phyloP scores from a whole-genome alignment of 2,888 invertebrate species.

The Meiosimyza platycephala region DNA sequence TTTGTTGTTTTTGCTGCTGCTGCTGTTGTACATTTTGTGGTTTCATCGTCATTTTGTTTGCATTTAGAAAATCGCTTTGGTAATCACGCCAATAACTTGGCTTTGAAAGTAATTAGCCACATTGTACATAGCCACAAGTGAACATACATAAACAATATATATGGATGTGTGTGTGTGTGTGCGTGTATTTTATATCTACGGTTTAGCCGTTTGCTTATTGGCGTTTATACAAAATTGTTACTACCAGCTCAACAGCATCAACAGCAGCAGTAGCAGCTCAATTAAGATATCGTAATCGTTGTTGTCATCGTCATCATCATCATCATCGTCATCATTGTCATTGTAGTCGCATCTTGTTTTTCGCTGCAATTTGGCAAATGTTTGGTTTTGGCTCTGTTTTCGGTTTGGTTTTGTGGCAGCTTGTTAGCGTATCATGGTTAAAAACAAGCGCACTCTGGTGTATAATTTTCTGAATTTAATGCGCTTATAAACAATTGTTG shows the following conservation, averaged over 20 bases:
- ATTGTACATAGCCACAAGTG: not conserved
- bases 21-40: not conserved
- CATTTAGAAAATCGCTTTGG: slow-evolving; percentile 13
- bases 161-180: not conserved
- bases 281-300: slow-evolving; percentile 14
- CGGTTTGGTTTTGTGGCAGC: no score
- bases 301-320: no score
- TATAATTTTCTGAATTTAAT: no score
- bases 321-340: no score
- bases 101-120: slow-evolving; percentile 28
- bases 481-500: no score
- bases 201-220: not conserved
- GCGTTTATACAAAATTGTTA: not conserved
- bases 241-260: not conserved
- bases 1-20: not conserved
- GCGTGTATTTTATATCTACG: not conserved
- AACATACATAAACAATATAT: not conserved
- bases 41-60: slow-evolving; percentile 20
- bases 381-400: not conserved
- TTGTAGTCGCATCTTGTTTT: slow-evolving; percentile 20
- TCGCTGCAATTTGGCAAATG: slow-evolving; percentile 23
- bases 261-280: not conserved
- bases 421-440: no score
- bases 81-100: slow-evolving; percentile 32
- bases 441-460: no score